These are phyloP conservation scores for Microcaecilia unicolor DNA, from an alignment of 2,797 vertebrate species.

Conservation along the genomic window DNA sequence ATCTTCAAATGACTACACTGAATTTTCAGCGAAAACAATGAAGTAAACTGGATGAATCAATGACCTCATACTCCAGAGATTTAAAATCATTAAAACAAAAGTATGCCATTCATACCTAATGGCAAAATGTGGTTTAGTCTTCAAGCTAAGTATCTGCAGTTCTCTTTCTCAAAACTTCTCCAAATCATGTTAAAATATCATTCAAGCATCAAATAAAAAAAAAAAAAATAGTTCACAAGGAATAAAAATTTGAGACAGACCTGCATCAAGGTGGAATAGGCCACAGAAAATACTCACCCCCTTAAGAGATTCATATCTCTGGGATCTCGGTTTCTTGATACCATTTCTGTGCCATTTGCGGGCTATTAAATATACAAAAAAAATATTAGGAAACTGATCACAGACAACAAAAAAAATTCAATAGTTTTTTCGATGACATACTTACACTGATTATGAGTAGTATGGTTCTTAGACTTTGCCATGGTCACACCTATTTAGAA, in stretches of 20 bases:
- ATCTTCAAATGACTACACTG: too few species aligned
- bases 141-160: too few species aligned
- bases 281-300: constrained; percentile 64
- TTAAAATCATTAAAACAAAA: too few species aligned
- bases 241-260: too few species aligned
- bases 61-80: too few species aligned
- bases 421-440: too few species aligned
- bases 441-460: constrained; percentile 97
- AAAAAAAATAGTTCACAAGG: accelerated
- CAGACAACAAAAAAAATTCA: not conserved
- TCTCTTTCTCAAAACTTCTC: not conserved
- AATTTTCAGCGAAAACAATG: too few species aligned
- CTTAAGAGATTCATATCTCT: constrained; percentile 86
- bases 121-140: too few species aligned
- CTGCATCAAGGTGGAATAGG: accelerated
- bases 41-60: too few species aligned
- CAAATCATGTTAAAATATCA: not conserved
- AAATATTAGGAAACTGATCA: not conserved
- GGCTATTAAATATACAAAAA: constrained; percentile 42
- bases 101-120: too few species aligned
- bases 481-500: constrained; percentile 56
- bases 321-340: constrained; percentile 84
- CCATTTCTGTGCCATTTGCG: constrained; percentile 95
- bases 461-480: constrained; percentile 99
- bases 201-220: not conserved